phyloP scores from a whole-genome alignment of 2,888 invertebrate genomes.

The Rutpela maculata region DNA sequence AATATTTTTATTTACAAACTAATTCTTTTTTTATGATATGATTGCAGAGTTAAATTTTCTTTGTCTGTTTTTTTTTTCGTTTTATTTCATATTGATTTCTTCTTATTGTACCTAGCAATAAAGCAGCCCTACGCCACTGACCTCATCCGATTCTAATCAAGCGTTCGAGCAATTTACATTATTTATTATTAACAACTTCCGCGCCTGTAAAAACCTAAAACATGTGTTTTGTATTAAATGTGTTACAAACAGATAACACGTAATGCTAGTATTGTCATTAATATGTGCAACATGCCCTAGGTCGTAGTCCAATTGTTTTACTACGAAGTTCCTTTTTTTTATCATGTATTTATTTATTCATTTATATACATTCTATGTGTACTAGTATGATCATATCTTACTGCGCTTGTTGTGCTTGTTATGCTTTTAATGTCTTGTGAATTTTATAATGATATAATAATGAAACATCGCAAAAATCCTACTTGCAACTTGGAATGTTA shows the following conservation, averaged over 20 bases:
- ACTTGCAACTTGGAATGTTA: no score
- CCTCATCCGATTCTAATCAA: slow-evolving; percentile 20
- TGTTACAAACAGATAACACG: slow-evolving; percentile 26
- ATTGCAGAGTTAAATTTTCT: no score
- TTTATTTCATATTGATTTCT: no score
- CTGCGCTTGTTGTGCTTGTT: no score
- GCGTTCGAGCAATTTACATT: slow-evolving; percentile 17
- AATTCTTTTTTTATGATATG: no score
- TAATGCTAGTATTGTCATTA: not conserved
- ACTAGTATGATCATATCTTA: not conserved
- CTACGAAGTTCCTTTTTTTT: not conserved
- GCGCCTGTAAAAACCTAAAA: slow-evolving; percentile 23
- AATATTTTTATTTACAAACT: no score
- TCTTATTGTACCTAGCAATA: not conserved
- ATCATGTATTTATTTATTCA: not conserved
- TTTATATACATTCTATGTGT: not conserved
- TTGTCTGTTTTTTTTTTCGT: no score
- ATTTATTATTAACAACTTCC: slow-evolving; percentile 38
- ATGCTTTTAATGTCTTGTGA: no score
- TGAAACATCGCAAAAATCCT: no score
- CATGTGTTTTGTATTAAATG: slow-evolving; percentile 22
- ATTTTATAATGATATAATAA: no score
- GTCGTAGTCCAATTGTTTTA: not conserved
- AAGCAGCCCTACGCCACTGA: not conserved
- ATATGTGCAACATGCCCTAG: not conserved